These are phyloP conservation scores for Phenacoccus solenopsis DNA, from an alignment of 1,140 invertebrate genomes.

Conservation along the genomic window DNA sequence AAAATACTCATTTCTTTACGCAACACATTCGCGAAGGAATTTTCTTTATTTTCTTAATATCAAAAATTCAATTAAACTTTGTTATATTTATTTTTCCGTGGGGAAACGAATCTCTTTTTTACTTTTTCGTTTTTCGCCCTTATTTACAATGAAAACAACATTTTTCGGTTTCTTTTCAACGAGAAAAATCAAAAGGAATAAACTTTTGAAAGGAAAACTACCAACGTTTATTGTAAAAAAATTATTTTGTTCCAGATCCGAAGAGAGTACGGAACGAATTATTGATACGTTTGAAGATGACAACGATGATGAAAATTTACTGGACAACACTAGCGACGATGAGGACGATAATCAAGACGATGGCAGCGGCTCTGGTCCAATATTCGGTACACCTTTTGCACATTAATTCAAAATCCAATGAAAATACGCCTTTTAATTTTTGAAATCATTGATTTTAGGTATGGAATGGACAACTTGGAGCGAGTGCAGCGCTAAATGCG, in stretches of 20 bases:
- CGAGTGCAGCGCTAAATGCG: slow-evolving; percentile 27
- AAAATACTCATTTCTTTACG: not conserved
- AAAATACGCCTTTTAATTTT: too few species aligned
- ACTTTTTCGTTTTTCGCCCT: too few species aligned
- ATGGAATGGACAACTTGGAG: slow-evolving; percentile 28
- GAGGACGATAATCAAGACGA: not conserved
- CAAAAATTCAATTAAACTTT: not conserved
- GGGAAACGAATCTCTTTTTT: not conserved
- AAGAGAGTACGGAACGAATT: not conserved
- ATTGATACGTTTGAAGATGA: not conserved
- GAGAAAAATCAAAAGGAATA: too few species aligned
- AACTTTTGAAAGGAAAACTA: too few species aligned
- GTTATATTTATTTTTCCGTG: not conserved
- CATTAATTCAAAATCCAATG: too few species aligned
- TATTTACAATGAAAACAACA: too few species aligned
- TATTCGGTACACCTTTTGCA: not conserved
- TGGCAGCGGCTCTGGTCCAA: not conserved
- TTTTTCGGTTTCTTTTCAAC: too few species aligned
- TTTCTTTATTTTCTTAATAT: too few species aligned
- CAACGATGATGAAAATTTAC: not conserved
- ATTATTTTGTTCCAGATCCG: not conserved
- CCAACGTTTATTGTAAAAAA: too few species aligned
- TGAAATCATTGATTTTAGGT: slow-evolving; percentile 21
- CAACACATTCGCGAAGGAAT: not conserved
- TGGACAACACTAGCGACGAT: not conserved